Evolutionary conservation across 2,797 vertebrate genomes (phyloP), one percentile per base, ranked within the genome.

Genomic region (Rhinogobio ventralis): DNA sequence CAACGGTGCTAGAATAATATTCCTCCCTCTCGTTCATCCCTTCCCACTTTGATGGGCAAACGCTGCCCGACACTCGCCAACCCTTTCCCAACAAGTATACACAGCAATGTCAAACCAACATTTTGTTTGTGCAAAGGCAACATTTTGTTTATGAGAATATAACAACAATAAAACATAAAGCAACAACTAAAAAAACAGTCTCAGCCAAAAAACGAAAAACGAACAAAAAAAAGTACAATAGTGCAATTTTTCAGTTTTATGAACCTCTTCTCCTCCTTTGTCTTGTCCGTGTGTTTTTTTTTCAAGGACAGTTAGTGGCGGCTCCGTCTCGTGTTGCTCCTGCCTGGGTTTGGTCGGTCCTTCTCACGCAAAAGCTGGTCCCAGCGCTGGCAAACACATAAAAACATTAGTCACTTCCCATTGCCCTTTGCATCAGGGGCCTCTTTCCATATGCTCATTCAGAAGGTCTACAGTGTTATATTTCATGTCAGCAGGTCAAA

Each of bases 161-260:
- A 95, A 94, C 94, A 94, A 86, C 89, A 81, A 86, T 88, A 87
- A 88, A 87, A 91, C 73, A 86, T 46, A 81, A 91, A 90, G 89
- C 64, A 67, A 83, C 82, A 60, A 72, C 79, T 72, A 91, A 84
- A 95, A 93, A 94, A 88, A 87, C 95, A 95, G 92, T 93, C 94
- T 95, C 94, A 95, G 94, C 95, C 94, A 96, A 92, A 95, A n/a
- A 93, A 90, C 89, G 90, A 95, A 94, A 95, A 94, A 94, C 91
- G 93, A 93, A 77, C 11, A 78, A 62, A 79, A 77, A 88, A 97
- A 96, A 92, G 95, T 96, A 95, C 95, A 95, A 97, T 97, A 97
- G 97, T 98, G 97, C 97, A 98, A 98, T 97, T 96, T 95, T 92
- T 89, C 95, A 86, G 95, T 94, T 90, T 92, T 94, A 90, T 93